These are phyloP conservation scores for Prostheceraeus crozeri DNA, from an alignment of 2,888 invertebrate genomes.

Conservation along the genomic window DNA sequence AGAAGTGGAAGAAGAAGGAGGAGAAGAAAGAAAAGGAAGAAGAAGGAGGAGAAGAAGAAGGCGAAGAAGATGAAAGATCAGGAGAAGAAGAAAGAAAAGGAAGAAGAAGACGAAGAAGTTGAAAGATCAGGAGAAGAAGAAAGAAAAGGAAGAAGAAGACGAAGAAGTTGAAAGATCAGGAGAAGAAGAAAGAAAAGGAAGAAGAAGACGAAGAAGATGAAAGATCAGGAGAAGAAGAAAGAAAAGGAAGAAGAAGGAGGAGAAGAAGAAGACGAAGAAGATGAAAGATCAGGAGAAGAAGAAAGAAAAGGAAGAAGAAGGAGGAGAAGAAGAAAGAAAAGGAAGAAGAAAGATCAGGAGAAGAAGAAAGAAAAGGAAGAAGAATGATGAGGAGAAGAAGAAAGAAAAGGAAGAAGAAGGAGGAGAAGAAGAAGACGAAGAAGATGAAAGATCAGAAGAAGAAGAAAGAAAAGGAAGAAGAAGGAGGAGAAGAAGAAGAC, in stretches of 20 bases:
- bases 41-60: too few relatives aligned
- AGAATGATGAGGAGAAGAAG: constrained; percentile 20
- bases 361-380: constrained; percentile 41
- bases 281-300: constrained; percentile 37
- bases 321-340: constrained; percentile 34
- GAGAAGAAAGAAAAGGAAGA: constrained; percentile 8
- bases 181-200: constrained; percentile 25
- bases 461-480: too few relatives aligned
- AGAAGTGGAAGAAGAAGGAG: constrained; percentile 45
- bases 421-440: constrained; percentile 47
- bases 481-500: too few relatives aligned
- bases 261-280: constrained; percentile 17
- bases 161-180: constrained; percentile 14
- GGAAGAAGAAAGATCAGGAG: constrained; percentile 33
- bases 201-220: not conserved
- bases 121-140: not conserved
- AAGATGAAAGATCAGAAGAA: too few relatives aligned
- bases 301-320: constrained; percentile 40
- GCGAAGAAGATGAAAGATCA: constrained; percentile 56
- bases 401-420: constrained; percentile 57
- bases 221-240: constrained; percentile 32
- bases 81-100: constrained; percentile 8
- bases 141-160: constrained; percentile 56
- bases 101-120: not conserved
- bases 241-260: constrained; percentile 20